Base-by-base conservation (phyloP, 35 echinoderm and acorn worm species). In the Lytechinus variegatus region DNA sequence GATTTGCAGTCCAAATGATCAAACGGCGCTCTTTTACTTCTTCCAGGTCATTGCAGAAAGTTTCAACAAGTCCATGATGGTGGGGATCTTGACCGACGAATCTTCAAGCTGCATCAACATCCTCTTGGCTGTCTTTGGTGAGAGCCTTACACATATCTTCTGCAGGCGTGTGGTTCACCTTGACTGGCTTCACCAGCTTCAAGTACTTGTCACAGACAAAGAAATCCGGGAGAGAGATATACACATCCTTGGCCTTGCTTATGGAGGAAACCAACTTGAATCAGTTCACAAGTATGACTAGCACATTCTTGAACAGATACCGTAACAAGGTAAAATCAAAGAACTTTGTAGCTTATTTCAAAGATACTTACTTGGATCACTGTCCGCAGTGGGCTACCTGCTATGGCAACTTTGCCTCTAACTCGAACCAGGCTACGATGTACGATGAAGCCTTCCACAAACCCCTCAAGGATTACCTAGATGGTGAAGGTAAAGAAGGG, bases 61-160 rank as follows among this genome's bases (percentile, higher is more conserved):
- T 27, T 93, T 54, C 92, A 54, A 93, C 92, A 93, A 93, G 53
- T 93, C 92, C 7, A 55, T 54, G n/a, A 10, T 93, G 92, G 55
- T 27, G 10, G 92, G 92, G 52, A 10, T 93, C 13, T 53, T 93
- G 92, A 93, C 92, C 13, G 92, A 93, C 28, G 92, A 93, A n/a
- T 93, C 92, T 4, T 54, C 92, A 8, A 93, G 92, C 92, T 93
- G 92, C 92, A 93, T 93, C 55, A 93, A 93, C 92, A 93, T 93
- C n/a, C 28, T 93, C 52, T 19, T 28, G 27, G 92, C 92, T 9
- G 27, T 93, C 54, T 93, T 93, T 57, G 92, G 92, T 16, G 53
- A 57, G 28, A 54, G 57, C 55, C 27, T 93, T 27, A 54, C 11
- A n/a, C 92, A 93, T 57, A 19, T 57, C 27, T 44, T 93, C 53